These are phyloP conservation scores for Nothocercus nigrocapillus DNA, from an alignment of 2,113 vertebrate species.

Conservation along the genomic window DNA sequence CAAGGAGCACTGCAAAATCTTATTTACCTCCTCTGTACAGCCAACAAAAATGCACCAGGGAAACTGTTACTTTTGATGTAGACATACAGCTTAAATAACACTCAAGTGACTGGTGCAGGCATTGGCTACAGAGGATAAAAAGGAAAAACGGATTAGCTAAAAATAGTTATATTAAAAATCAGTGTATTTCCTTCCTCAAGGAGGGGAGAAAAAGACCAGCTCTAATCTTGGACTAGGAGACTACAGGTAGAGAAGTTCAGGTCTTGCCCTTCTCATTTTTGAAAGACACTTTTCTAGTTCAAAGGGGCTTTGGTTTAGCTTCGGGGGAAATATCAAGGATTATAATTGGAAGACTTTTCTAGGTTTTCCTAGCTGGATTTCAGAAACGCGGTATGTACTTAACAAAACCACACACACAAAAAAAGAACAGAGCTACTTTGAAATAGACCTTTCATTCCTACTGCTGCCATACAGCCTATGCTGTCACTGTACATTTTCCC, in stretches of 20 bases:
- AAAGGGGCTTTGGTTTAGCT: constrained; percentile 73
- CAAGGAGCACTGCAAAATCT: constrained; percentile 26
- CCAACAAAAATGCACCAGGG: constrained; percentile 19
- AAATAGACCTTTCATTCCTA: constrained; percentile 57
- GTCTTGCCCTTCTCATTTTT: constrained; percentile 64
- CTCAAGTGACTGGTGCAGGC: background rate
- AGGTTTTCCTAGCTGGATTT: constrained; percentile 68
- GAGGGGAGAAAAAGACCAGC: background rate
- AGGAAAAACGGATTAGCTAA: constrained; percentile 53
- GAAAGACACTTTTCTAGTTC: constrained; percentile 73
- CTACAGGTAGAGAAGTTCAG: constrained; percentile 69
- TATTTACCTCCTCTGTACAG: constrained; percentile 33
- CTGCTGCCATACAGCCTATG: background rate
- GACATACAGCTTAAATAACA: constrained; percentile 27
- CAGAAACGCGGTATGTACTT: constrained; percentile 47
- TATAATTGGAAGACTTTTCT: constrained; percentile 77
- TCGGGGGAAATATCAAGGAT: constrained; percentile 72
- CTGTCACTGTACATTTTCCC: background rate
- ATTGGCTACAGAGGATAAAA: constrained; percentile 13
- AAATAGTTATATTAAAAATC: constrained; percentile 57
- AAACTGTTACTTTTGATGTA: constrained; percentile 30
- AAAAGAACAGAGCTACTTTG: constrained; percentile 58
- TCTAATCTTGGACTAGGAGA: constrained; percentile 60
- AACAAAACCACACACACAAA: constrained; percentile 52
- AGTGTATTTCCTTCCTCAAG: constrained; percentile 19